Evolutionary conservation across 2,888 invertebrate species (phyloP).

Genomic region (Electrophaes corylata): DNA sequence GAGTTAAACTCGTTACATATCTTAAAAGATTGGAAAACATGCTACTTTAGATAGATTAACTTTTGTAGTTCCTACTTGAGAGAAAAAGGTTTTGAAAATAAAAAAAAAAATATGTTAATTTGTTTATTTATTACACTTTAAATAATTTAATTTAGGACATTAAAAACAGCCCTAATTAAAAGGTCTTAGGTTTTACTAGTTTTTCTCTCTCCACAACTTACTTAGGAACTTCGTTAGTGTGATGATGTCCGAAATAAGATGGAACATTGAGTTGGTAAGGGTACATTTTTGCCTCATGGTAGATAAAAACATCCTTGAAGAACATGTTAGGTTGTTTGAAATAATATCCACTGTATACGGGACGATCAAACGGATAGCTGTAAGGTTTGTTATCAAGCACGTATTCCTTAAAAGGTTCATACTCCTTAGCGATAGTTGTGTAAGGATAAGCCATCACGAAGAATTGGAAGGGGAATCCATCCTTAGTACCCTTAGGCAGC

Average conservation of each 20-base stretch:
- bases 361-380: slow-evolving; percentile 85
- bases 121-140: slow-evolving; percentile 14
- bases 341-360: slow-evolving; percentile 68
- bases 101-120: not conserved
- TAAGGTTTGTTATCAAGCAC: slow-evolving; percentile 79
- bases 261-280: slow-evolving; percentile 58
- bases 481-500: slow-evolving; percentile 88
- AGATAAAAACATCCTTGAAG: slow-evolving; percentile 84
- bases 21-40: no score
- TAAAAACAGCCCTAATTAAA: not conserved
- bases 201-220: slow-evolving; percentile 49
- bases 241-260: slow-evolving; percentile 40
- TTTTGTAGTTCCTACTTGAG: not conserved
- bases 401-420: slow-evolving; percentile 53
- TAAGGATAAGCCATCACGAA: slow-evolving; percentile 86
- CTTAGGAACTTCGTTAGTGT: slow-evolving; percentile 50
- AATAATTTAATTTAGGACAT: not conserved
- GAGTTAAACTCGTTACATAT: no score
- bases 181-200: slow-evolving; percentile 25
- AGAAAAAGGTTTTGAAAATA: not conserved
- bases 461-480: slow-evolving; percentile 87
- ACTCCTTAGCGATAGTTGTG: slow-evolving; percentile 64
- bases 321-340: slow-evolving; percentile 84
- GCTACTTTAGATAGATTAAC: no score
- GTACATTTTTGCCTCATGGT: slow-evolving; percentile 72